A percentile compares a stretch with the other conserved stretches of the same genome.
Conservation (phyloP, 2,113 vertebrate species). For the Hippoglossus stenolepis region DNA sequence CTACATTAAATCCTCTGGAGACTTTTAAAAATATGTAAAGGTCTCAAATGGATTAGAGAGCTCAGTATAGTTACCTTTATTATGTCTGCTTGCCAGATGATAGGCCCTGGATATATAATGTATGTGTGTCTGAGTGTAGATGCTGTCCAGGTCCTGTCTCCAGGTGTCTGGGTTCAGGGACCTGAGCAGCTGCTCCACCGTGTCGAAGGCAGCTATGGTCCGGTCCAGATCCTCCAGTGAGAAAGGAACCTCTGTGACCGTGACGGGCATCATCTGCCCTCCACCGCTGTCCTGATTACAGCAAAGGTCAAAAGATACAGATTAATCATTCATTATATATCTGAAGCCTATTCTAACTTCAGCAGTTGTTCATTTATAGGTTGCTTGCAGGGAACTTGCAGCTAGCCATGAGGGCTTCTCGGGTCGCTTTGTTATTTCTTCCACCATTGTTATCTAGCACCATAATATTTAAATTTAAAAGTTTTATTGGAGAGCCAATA, state of each 20-base stretch:
- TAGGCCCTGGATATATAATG: constrained; percentile 90
- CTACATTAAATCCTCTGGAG: too few relatives aligned
- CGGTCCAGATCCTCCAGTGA: constrained; percentile 88
- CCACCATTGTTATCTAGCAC: neutral
- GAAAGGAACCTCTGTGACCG: constrained; percentile 86
- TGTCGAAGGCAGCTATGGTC: constrained; percentile 91
- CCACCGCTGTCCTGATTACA: constrained; percentile 49
- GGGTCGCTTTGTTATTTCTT: neutral
- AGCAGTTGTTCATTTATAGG: neutral
- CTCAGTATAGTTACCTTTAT: constrained; percentile 85
- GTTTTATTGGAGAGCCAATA: neutral
- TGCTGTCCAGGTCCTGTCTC: constrained; percentile 92
- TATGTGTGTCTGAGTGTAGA: constrained; percentile 87
- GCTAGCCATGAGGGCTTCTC: neutral
- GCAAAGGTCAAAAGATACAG: constrained; percentile 15
- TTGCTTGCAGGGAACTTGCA: neutral
- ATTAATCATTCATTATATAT: neutral
- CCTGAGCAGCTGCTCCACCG: constrained; percentile 91
- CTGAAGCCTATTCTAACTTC: neutral
- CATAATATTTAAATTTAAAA: neutral
- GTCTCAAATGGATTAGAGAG: too few relatives aligned
- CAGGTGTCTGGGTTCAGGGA: constrained; percentile 92
- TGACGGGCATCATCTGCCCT: constrained; percentile 74
- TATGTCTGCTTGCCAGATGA: constrained; percentile 85
- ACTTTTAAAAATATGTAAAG: too few relatives aligned